Evolutionary conservation across 2,797 vertebrate genomes (phyloP).

Genomic region (Hyperoplus lanceolatus): DNA sequence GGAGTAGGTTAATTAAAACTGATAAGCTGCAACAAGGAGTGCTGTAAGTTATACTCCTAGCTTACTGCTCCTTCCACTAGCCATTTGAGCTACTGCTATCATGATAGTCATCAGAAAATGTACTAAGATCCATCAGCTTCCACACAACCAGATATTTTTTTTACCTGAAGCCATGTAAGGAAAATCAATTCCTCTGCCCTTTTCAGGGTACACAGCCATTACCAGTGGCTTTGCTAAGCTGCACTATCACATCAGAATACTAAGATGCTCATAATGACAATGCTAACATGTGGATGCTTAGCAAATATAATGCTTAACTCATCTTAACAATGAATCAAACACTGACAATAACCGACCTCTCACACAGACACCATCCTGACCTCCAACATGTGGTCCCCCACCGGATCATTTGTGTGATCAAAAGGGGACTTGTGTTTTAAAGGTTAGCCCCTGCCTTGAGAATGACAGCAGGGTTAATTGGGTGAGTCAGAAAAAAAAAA

Average conservation of each 20-base stretch:
- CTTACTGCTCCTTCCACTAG: background rate
- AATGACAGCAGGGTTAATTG: background rate
- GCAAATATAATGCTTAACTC: too few species aligned
- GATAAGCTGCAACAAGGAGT: slow-evolving; percentile 7
- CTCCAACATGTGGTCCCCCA: background rate
- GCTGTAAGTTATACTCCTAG: background rate
- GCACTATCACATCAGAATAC: too few species aligned
- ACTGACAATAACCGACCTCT: background rate
- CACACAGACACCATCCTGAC: background rate
- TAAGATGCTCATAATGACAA: too few species aligned
- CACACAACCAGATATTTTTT: background rate
- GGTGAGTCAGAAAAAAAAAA: slow-evolving; percentile 1
- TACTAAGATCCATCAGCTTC: background rate
- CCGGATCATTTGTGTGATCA: background rate
- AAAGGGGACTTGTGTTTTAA: background rate
- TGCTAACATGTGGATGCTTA: too few species aligned
- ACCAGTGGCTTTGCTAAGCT: too few species aligned
- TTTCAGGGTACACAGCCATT: background rate
- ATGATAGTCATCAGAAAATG: background rate
- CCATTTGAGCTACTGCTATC: background rate
- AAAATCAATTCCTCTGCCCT: background rate
- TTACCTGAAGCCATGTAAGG: background rate
- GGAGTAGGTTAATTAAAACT: slow-evolving; percentile 17
- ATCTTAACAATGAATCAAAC: too few species aligned
- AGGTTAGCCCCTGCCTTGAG: background rate